Percentiles rank a stretch among this genome's conserved stretches.
phyloP scores from a whole-genome alignment of 2,797 vertebrate species.

The Chelon auratus region DNA sequence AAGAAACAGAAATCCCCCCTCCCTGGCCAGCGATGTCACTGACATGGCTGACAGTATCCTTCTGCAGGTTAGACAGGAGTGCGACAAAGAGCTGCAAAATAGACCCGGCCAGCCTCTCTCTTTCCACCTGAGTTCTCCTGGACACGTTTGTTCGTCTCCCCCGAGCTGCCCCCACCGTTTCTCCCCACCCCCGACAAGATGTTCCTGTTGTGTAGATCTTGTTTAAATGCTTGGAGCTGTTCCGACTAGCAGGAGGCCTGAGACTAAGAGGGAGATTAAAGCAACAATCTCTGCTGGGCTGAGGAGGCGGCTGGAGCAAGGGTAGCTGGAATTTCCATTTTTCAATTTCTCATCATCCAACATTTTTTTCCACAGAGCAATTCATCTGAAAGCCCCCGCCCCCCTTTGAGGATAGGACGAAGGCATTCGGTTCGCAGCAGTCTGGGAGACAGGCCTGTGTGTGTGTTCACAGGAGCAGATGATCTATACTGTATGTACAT shows the following conservation, averaged over 20 bases:
- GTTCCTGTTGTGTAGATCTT: constrained; percentile 24
- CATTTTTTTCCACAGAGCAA: constrained; percentile 52
- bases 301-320: constrained; percentile 11
- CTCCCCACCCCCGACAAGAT: constrained; percentile 6
- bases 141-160: constrained; percentile 1
- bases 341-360: constrained; percentile 46
- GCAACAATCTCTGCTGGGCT: constrained; percentile 37
- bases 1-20: constrained; percentile 14
- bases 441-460: constrained; percentile 16
- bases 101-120: constrained; percentile 3
- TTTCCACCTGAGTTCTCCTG: constrained; percentile 18
- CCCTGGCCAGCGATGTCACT: constrained; percentile 4
- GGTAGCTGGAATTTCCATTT: constrained; percentile 45
- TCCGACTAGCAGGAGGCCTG: constrained; percentile 26
- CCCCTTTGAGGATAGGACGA: constrained; percentile 12
- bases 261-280: constrained; percentile 52
- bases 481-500: neutral
- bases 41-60: constrained; percentile 24
- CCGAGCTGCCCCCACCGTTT: neutral
- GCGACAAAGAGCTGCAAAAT: constrained; percentile 22
- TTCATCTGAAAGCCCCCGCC: constrained; percentile 33
- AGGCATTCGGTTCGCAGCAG: constrained; percentile 19
- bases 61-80: constrained; percentile 20
- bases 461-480: constrained; percentile 14
- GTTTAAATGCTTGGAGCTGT: constrained; percentile 40